These are phyloP conservation scores for Eupeodes luniger DNA, from an alignment of 2,888 invertebrate species.

Conservation along the genomic window DNA sequence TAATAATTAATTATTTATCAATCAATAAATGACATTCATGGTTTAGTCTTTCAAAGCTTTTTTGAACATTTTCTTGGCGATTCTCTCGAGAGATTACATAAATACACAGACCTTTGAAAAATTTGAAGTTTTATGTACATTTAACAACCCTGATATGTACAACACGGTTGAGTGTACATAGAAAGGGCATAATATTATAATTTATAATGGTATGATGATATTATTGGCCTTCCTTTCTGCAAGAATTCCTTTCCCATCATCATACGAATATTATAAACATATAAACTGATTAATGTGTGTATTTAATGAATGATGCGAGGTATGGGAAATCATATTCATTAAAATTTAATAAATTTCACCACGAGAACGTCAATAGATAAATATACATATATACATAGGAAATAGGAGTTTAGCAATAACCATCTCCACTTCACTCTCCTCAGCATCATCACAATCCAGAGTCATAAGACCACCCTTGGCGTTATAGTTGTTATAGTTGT, in stretches of 20 bases:
- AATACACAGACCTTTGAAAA: too few species aligned
- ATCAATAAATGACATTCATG: too few species aligned
- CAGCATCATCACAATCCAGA: not conserved
- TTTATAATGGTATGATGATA: not conserved
- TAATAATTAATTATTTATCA: too few species aligned
- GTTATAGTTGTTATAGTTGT: too few species aligned
- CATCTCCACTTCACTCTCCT: not conserved
- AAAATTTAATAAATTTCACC: constrained; percentile 57
- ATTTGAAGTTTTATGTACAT: not conserved
- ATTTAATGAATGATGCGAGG: not conserved
- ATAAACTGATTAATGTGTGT: constrained; percentile 61
- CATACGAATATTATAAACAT: not conserved
- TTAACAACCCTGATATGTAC: constrained; percentile 21
- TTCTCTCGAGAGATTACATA: too few species aligned
- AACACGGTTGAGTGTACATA: not conserved
- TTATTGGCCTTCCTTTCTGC: constrained; percentile 34
- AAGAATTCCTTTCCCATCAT: constrained; percentile 3
- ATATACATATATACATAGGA: not conserved
- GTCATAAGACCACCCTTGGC: not conserved
- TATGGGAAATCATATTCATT: constrained; percentile 60
- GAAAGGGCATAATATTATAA: constrained; percentile 1
- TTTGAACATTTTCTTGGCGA: too few species aligned
- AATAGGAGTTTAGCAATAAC: not conserved
- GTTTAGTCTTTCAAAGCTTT: too few species aligned
- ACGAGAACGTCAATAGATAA: not conserved